Evolutionary conservation across 2,113 vertebrate genomes (phyloP).

Genomic region (Cephalophus harveyi): DNA sequence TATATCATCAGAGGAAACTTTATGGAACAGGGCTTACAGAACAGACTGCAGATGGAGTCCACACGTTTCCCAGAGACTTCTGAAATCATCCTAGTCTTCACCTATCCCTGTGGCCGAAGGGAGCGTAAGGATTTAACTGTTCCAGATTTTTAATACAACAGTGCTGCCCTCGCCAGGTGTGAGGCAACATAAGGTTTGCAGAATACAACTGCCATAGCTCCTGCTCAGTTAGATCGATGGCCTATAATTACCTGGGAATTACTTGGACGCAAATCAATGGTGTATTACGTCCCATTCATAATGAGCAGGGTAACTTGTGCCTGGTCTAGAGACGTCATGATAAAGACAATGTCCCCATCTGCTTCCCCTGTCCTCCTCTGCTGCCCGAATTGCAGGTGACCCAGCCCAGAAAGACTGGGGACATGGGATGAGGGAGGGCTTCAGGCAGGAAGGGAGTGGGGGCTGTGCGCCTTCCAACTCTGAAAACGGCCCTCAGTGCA

Average conservation of each 20-base stretch:
- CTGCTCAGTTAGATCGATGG: constrained; percentile 81
- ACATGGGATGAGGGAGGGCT: constrained; percentile 57
- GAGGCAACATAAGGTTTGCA: constrained; percentile 75
- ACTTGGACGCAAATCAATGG: constrained; percentile 84
- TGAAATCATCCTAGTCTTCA: constrained; percentile 28
- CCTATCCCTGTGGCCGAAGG: constrained; percentile 27
- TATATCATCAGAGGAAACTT: background rate
- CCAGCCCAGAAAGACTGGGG: constrained; percentile 64
- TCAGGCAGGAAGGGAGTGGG: background rate
- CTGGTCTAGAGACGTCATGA: constrained; percentile 72
- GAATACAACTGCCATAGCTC: constrained; percentile 62
- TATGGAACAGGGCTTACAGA: background rate
- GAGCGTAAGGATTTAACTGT: constrained; percentile 58
- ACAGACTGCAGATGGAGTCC: background rate
- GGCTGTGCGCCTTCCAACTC: background rate
- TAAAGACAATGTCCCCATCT: constrained; percentile 73
- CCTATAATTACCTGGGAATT: constrained; percentile 85
- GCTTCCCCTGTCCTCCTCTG: constrained; percentile 41
- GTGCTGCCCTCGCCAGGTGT: constrained; percentile 72
- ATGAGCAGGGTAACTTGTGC: constrained; percentile 78
- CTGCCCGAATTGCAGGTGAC: constrained; percentile 62
- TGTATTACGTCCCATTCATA: constrained; percentile 79
- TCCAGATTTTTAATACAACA: constrained; percentile 67
- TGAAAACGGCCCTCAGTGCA: background rate
- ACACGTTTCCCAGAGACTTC: constrained; percentile 44